Conservation (phyloP, 2,888 invertebrate species). For the Pristionchus mayeri region DNA sequence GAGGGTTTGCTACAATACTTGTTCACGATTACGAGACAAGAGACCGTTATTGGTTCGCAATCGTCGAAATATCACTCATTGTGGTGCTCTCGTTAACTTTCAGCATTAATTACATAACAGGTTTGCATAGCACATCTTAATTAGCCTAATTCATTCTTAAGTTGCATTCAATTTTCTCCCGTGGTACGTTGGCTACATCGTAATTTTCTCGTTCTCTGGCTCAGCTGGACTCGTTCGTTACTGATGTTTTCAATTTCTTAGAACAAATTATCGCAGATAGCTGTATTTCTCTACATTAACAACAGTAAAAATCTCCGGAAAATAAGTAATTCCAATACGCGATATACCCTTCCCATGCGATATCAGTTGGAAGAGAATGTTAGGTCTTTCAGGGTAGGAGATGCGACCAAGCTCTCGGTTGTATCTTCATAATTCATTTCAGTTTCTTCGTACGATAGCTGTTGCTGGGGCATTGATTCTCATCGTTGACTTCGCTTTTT, state of each 20-base stretch:
- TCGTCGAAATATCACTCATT: neutral
- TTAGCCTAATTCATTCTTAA: neutral
- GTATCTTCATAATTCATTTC: neutral
- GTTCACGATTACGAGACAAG: neutral
- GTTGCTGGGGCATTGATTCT: neutral
- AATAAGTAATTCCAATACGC: neutral
- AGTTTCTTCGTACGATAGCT: neutral
- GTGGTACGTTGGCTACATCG: neutral
- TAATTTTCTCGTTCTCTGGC: neutral
- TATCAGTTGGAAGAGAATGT: slow-evolving; percentile 19
- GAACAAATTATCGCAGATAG: neutral
- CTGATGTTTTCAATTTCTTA: neutral
- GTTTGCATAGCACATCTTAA: neutral
- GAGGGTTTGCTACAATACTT: neutral
- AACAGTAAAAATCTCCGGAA: neutral
- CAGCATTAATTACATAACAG: neutral
- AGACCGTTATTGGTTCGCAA: neutral
- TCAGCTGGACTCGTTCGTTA: neutral
- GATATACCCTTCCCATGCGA: neutral
- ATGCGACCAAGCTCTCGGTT: no score
- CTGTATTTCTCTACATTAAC: neutral
- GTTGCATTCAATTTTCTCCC: neutral
- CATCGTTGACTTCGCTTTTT: neutral
- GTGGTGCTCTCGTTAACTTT: neutral
- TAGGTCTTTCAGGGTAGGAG: neutral